These are phyloP conservation scores for Nyctereutes procyonoides DNA, from an alignment of 2,113 vertebrate genomes.

Conservation along the genomic window DNA sequence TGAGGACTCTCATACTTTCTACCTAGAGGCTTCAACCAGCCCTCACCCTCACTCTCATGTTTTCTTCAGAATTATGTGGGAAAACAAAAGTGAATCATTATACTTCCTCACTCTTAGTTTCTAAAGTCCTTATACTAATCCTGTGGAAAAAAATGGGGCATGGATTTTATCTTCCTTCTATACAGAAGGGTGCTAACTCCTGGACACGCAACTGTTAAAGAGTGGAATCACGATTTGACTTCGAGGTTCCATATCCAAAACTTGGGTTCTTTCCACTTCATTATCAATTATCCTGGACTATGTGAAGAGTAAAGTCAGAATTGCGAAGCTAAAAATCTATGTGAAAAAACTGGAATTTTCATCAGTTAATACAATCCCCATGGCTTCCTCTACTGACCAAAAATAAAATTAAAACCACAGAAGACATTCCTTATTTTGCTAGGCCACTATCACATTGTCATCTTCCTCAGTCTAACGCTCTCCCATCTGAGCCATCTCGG, in stretches of 20 bases:
- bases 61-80: conserved; percentile 33
- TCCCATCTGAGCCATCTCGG: too few species aligned
- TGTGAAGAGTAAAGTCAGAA: conserved; percentile 41
- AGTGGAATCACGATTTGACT: background rate
- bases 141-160: background rate
- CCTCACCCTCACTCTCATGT: background rate
- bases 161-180: background rate
- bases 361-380: background rate
- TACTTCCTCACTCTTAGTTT: background rate
- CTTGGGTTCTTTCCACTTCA: background rate
- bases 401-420: background rate
- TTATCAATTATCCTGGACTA: background rate
- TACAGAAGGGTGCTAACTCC: background rate
- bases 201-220: background rate
- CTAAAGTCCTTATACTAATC: background rate
- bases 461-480: too few species aligned
- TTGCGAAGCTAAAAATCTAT: conserved; percentile 38
- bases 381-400: background rate
- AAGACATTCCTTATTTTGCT: conserved; percentile 18
- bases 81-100: conserved; percentile 38
- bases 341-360: background rate
- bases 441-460: background rate
- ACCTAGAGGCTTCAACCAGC: background rate
- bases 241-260: conserved; percentile 8
- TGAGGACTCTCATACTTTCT: conserved; percentile 12